Conservation (phyloP, 2,113 vertebrate genomes). For the Passer montanus region DNA sequence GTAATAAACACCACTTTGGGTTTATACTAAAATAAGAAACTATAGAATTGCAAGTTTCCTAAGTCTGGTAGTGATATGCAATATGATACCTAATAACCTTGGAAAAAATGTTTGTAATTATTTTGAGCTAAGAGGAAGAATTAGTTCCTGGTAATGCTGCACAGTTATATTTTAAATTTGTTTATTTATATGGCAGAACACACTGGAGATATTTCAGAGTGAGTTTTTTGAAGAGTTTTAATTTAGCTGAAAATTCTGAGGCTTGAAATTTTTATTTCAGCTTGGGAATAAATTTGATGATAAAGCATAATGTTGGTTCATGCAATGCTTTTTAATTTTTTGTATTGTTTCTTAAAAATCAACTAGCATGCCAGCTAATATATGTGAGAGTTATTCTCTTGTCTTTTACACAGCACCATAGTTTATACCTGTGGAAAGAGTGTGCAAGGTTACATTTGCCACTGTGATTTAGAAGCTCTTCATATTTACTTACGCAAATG, state of each 20-base stretch:
- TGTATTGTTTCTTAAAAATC: not conserved
- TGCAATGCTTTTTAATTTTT: not conserved
- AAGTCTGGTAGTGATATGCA: not conserved
- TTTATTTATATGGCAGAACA: not conserved
- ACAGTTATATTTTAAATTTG: not conserved
- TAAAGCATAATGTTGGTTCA: not conserved
- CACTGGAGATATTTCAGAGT: not conserved
- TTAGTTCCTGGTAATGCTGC: not conserved
- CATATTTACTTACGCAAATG: slow-evolving; percentile 32
- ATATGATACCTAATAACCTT: not conserved
- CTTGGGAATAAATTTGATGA: not conserved
- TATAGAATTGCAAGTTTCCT: not conserved
- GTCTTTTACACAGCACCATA: not conserved
- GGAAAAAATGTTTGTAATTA: not conserved
- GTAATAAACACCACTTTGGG: not conserved
- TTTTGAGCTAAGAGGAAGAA: not conserved
- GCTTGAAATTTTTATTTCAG: not conserved
- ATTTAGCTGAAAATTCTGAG: not conserved
- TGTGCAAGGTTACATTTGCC: not conserved
- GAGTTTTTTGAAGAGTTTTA: not conserved
- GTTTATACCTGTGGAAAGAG: not conserved
- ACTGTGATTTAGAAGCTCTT: slow-evolving; percentile 15
- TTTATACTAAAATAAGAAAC: not conserved
- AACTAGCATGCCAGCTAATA: not conserved
- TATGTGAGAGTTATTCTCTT: not conserved